Base-by-base conservation (phyloP, 2,888 invertebrate species). In the Pyrocoelia pectoralis region DNA sequence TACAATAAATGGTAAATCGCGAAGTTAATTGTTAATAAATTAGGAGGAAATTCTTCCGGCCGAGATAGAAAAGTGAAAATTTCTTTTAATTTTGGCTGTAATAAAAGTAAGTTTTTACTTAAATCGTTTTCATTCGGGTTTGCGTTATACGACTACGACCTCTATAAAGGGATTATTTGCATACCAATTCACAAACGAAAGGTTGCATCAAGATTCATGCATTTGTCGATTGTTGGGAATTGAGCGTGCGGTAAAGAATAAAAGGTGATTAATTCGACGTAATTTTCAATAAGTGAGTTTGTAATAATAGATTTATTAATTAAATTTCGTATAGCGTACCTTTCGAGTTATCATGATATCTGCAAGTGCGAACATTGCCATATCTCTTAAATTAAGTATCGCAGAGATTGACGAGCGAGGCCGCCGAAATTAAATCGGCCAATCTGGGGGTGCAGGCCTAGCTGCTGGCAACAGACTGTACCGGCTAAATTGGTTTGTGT, bases 401-500 rank as follows among this genome's bases (percentile, higher is more conserved):
- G 76, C 74, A 70, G 75, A 79, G 79, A 79, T 78, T 79, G 78
- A 79, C 79, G 79, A 77, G 75, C 73, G 67, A 71, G 73, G 74
- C 73, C 71, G 74, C 71, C 74, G 77, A 79, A 80, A 79, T 80
- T 79, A 79, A 80, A 80, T 79, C 78, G 79, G 77, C 75, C 76
- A 75, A 73, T 73, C 70, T 69, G 70, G 63, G 67, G 72, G 73
- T 71, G 72, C 70, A 71, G 71, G 64, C 65, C 62, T 58, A 61
- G 61, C 63, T 68, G 62, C 69, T 75, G 78, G 79, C 78, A 78
- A 78, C 79, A 80, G 79, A 79, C 80, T 79, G 79, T 80, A 79
- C 79, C 75, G 74, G 78, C 80, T 81, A 81, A 81, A 81, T 81
- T 81, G 81, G 81, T 81, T 81, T 81, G 81, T 81, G 81, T 81